phyloP scores from a whole-genome alignment of 1,140 invertebrate species.

The Temnothorax curvispinosus region DNA sequence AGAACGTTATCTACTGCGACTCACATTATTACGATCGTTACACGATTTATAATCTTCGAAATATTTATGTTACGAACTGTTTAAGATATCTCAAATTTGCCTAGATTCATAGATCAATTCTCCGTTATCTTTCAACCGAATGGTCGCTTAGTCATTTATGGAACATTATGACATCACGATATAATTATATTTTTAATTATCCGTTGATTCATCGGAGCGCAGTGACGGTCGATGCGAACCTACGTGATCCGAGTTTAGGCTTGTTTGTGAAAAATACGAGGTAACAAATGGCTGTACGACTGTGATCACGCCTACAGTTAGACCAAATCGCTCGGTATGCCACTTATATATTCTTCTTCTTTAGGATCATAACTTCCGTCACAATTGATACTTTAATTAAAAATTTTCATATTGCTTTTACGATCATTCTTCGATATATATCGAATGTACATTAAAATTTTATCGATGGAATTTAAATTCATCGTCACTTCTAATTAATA shows the following conservation, averaged over 20 bases:
- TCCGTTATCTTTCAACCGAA: not conserved
- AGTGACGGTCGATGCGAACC: conserved; percentile 16
- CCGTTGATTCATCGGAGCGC: conserved; percentile 20
- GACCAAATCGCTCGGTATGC: conserved; percentile 54
- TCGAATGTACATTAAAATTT: no score
- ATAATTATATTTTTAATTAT: not conserved
- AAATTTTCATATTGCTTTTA: not conserved
- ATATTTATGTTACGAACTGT: conserved; percentile 34
- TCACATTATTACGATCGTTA: conserved; percentile 46
- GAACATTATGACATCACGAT: not conserved
- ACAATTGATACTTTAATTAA: not conserved
- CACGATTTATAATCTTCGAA: conserved; percentile 41
- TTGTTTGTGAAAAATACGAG: conserved; percentile 71
- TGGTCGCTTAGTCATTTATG: not conserved
- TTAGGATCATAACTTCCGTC: not conserved
- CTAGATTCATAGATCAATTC: conserved; percentile 36
- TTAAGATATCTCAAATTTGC: conserved; percentile 52
- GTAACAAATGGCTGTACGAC: conserved; percentile 71
- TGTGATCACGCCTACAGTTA: conserved; percentile 64
- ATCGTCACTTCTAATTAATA: not conserved
- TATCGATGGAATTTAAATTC: not conserved
- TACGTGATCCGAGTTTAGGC: conserved; percentile 49
- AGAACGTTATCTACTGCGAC: conserved; percentile 52
- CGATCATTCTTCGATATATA: not conserved
- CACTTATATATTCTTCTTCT: not conserved